Conservation (phyloP, 2,888 invertebrate genomes). For the Xanthorhoe designata region DNA sequence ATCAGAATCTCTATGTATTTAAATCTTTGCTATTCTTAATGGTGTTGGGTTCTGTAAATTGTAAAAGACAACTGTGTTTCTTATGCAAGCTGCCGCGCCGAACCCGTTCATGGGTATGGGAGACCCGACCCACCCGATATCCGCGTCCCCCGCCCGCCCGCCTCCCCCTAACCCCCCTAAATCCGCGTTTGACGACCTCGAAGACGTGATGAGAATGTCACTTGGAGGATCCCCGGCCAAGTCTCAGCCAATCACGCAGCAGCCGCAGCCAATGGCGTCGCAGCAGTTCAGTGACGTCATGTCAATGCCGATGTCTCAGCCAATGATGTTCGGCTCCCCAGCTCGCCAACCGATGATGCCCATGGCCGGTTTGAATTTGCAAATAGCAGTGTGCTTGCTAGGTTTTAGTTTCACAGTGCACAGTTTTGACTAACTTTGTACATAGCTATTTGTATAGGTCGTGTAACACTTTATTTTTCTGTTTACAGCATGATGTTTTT, state of each 20-base stretch:
- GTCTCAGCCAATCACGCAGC: constrained; percentile 68
- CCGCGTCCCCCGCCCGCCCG: constrained; percentile 82
- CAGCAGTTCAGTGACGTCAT: constrained; percentile 75
- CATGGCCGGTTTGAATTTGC: constrained; percentile 78
- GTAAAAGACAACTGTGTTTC: constrained; percentile 49
- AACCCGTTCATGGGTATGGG: constrained; percentile 89
- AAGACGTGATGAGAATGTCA: constrained; percentile 88
- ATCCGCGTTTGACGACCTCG: constrained; percentile 89
- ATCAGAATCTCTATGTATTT: constrained; percentile 31
- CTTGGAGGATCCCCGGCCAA: constrained; percentile 87
- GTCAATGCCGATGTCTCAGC: constrained; percentile 70
- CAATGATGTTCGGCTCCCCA: constrained; percentile 78
- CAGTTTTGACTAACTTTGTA: constrained; percentile 46
- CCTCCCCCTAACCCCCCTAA: constrained; percentile 82
- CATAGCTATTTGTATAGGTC: constrained; percentile 30
- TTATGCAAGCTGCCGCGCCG: constrained; percentile 84
- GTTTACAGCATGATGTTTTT: constrained; percentile 39
- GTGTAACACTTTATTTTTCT: constrained; percentile 35
- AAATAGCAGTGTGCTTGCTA: constrained; percentile 51
- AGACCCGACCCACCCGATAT: constrained; percentile 78
- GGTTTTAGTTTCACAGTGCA: constrained; percentile 50
- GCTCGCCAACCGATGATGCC: constrained; percentile 78
- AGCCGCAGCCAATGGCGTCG: constrained; percentile 71
- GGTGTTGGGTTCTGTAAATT: constrained; percentile 49
- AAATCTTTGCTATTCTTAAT: constrained; percentile 38